These are phyloP conservation scores for Lethocerus indicus DNA, from an alignment of 1,140 invertebrate species.

Conservation along the genomic window DNA sequence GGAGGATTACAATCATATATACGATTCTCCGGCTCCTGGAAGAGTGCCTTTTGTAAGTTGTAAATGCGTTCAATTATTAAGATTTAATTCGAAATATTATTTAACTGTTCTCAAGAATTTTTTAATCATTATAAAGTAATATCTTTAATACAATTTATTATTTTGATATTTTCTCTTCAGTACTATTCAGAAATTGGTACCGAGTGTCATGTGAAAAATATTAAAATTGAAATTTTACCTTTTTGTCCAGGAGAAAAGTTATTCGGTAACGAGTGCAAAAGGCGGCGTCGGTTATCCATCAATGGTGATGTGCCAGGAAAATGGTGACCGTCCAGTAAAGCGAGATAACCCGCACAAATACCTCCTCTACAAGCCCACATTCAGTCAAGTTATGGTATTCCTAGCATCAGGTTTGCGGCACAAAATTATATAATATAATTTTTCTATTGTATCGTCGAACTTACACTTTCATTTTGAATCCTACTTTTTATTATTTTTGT, in stretches of 20 bases:
- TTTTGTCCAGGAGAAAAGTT: slow-evolving; percentile 23
- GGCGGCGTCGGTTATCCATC: slow-evolving; percentile 21
- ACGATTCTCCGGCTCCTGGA: slow-evolving; percentile 71
- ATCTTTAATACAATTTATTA: background rate
- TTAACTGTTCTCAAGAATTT: too few species aligned
- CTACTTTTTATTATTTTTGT: too few species aligned
- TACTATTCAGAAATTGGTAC: background rate
- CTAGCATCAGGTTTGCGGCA: slow-evolving; percentile 66
- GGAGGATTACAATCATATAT: slow-evolving; percentile 63
- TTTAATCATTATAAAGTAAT: too few species aligned
- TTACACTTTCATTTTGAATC: too few species aligned
- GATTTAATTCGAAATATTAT: too few species aligned
- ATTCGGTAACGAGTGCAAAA: slow-evolving; percentile 22
- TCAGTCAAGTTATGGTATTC: slow-evolving; percentile 86
- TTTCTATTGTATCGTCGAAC: too few species aligned
- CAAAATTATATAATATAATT: too few species aligned
- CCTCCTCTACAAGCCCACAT: slow-evolving; percentile 86
- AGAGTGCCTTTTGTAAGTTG: slow-evolving; percentile 41
- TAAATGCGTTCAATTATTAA: background rate
- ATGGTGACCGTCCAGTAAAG: slow-evolving; percentile 44
- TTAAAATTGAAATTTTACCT: slow-evolving; percentile 12
- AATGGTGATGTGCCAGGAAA: slow-evolving; percentile 32
- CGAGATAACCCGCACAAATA: slow-evolving; percentile 95
- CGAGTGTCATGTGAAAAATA: background rate
- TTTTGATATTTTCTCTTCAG: background rate